These are phyloP conservation scores for Takifugu bimaculatus DNA, from an alignment of 2,113 vertebrate species.

Conservation along the genomic window DNA sequence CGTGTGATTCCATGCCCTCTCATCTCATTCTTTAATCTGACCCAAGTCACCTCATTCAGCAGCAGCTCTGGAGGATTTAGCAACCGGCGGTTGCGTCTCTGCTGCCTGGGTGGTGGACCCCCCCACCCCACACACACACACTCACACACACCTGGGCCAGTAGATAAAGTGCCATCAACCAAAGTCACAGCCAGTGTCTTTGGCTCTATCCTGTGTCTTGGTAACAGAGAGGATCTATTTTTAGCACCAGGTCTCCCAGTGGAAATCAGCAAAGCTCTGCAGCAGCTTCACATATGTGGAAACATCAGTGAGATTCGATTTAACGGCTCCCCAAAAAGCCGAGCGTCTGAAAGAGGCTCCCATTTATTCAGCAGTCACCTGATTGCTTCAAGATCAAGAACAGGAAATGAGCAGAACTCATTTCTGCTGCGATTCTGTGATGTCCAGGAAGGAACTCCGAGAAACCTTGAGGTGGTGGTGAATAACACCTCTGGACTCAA, in stretches of 20 bases:
- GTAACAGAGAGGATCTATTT: conserved; percentile 12
- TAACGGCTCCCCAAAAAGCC: not conserved
- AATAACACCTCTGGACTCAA: no score
- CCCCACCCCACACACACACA: no score
- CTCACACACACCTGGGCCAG: no score
- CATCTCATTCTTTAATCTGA: conserved; percentile 18
- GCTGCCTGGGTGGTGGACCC: conserved; percentile 3
- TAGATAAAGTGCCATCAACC: no score
- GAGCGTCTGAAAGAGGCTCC: not conserved
- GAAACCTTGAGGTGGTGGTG: no score
- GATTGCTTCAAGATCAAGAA: not conserved
- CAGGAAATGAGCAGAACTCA: not conserved
- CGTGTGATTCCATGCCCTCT: not conserved
- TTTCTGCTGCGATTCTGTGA: no score
- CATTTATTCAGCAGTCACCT: not conserved
- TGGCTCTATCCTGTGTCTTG: not conserved
- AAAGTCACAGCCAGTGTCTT: no score
- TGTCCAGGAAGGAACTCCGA: no score
- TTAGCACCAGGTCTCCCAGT: conserved; percentile 2
- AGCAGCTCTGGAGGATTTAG: not conserved
- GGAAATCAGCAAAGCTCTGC: conserved; percentile 19
- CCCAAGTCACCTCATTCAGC: conserved; percentile 30
- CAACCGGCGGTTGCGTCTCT: conserved; percentile 2
- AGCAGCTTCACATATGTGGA: not conserved
- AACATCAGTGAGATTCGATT: not conserved